Percentiles rank a stretch among this genome's conserved stretches.
phyloP scores from a whole-genome alignment of 2,888 invertebrate genomes.

The Tenthredo notha region DNA sequence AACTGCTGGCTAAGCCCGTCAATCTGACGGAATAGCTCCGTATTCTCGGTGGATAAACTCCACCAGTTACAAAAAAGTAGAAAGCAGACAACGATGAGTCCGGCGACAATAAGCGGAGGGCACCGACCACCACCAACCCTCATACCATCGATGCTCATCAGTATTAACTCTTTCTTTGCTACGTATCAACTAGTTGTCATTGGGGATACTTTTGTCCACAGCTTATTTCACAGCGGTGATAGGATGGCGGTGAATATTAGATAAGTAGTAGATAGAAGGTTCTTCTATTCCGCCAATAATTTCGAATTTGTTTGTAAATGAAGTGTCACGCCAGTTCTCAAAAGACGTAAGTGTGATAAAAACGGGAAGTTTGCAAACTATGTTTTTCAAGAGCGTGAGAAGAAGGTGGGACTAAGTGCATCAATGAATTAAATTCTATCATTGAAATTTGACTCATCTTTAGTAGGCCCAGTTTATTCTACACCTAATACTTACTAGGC shows the following conservation, averaged over 20 bases:
- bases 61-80: constrained; percentile 76
- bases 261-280: neutral
- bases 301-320: constrained; percentile 26
- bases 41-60: constrained; percentile 74
- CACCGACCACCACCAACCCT: constrained; percentile 76
- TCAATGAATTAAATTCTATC: neutral
- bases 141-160: constrained; percentile 76
- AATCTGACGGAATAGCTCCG: constrained; percentile 74
- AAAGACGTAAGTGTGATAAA: neutral
- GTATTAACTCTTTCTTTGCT: constrained; percentile 47
- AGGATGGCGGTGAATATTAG: constrained; percentile 23
- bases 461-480: neutral
- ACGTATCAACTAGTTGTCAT: constrained; percentile 1
- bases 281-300: neutral
- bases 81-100: constrained; percentile 72
- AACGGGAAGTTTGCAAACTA: constrained; percentile 50
- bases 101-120: constrained; percentile 75
- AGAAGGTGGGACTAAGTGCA: constrained; percentile 32
- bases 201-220: neutral
- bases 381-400: constrained; percentile 43
- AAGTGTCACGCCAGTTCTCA: neutral
- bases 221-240: constrained; percentile 59
- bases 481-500: neutral
- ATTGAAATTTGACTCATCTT: neutral
- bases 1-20: constrained; percentile 75